Evolutionary conservation across 2,797 vertebrate species (phyloP), one percentile per base, ranked within the genome.

Genomic region (Propithecus perrieri): DNA sequence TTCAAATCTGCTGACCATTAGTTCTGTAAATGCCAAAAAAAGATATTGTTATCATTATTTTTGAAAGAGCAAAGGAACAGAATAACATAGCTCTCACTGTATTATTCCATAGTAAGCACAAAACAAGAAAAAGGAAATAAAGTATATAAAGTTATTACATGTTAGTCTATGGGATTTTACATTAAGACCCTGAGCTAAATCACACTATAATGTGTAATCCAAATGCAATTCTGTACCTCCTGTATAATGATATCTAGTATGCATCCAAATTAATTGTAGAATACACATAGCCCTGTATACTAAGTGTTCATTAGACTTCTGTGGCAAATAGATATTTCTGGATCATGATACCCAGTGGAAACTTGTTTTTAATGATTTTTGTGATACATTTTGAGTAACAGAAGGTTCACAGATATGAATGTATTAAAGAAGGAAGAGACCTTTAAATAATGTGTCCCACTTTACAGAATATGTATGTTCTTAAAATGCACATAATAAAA

Each of bases 1-100:
- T 97, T 98, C 94, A 98, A 96, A 98, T 98, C 97, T 98, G 98
- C 98, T 99, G 98, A 98, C 98, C 97, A 97, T 98, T 98, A 98
- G 86, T 98, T 98, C 96, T 96, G 72, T 98, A 98, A 98, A 98
- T 98, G 97, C 96, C 97, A 98, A 97, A 98, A 98, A 85, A 96
- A 97, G 92, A 94, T 85, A 95, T 92, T 96, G 92, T 97, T 97
- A 96, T 97, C 89, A 91, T 86, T 97, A 96, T 97, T 98, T 97
- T 98, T 92, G 71, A 89, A 96, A 97, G 97, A 84, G 79, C 90
- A 94, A 94, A 96, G 79, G 61, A 93, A 89, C 83, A 84, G 63
- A 95, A 96, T 92, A 67, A 75, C 53, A 96, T 72, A 94, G n/a
- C 65, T 97, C 6, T 92, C 74, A 93, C 61, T 97, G 69, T 35